These are phyloP conservation scores for Epistrophe eligans DNA, from an alignment of 2,888 invertebrate genomes.

Conservation along the genomic window DNA sequence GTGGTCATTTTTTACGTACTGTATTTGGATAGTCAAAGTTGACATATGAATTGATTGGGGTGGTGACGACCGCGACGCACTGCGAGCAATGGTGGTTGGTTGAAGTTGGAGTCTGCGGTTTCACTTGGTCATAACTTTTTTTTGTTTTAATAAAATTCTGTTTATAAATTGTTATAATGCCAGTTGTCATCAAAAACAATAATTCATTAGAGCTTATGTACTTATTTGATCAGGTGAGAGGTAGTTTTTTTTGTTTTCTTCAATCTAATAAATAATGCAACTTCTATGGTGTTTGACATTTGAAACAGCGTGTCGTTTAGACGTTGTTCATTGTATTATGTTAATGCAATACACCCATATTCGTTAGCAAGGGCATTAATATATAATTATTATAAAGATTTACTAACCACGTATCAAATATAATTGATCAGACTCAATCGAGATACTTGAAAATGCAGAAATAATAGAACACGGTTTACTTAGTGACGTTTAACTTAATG, in stretches of 20 bases:
- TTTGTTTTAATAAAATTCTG: constrained; percentile 40
- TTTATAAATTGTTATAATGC: constrained; percentile 21
- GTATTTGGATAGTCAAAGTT: constrained; percentile 47
- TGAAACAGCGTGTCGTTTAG: constrained; percentile 37
- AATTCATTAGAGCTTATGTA: constrained; percentile 45
- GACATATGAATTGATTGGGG: constrained; percentile 32
- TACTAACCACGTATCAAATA: constrained; percentile 42
- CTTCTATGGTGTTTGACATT: constrained; percentile 50
- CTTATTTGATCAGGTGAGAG: constrained; percentile 64
- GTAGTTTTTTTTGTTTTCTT: constrained; percentile 13
- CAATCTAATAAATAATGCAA: constrained; percentile 46
- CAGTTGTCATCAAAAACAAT: constrained; percentile 28
- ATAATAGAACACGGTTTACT: constrained; percentile 39
- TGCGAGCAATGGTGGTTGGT: neutral
- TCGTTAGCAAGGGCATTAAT: constrained; percentile 43
- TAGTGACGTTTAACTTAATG: neutral
- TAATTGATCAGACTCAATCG: constrained; percentile 27
- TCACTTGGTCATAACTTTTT: constrained; percentile 41
- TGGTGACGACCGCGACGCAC: neutral
- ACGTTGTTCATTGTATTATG: constrained; percentile 36
- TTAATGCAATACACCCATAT: constrained; percentile 44
- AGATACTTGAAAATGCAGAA: constrained; percentile 34
- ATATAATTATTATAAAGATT: constrained; percentile 60
- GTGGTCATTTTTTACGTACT: neutral
- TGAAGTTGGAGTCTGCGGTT: constrained; percentile 28